These are phyloP conservation scores for Rhabdornis inornatus DNA, from an alignment of 2,113 vertebrate genomes.

Conservation along the genomic window DNA sequence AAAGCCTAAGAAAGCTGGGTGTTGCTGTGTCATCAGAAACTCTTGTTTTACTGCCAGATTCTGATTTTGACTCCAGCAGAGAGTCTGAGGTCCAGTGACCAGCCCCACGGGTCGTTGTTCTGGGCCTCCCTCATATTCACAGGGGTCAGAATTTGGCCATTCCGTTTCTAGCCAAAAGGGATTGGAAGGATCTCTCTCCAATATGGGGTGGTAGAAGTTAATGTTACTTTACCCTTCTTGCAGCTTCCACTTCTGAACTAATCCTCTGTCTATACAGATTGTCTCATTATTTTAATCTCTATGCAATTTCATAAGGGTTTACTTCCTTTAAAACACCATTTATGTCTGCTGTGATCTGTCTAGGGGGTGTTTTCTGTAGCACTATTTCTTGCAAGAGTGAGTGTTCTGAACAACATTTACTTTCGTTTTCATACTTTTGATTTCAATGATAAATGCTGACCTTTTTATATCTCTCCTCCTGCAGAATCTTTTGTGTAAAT, in stretches of 20 bases:
- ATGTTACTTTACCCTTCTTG: background rate
- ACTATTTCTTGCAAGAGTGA: background rate
- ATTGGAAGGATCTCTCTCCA: background rate
- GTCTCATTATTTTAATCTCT: background rate
- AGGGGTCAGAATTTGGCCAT: background rate
- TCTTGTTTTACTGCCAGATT: background rate
- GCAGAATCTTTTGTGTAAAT: background rate
- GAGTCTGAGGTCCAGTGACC: background rate
- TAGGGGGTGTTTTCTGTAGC: background rate
- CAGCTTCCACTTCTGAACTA: background rate
- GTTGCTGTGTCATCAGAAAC: background rate
- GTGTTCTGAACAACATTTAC: background rate
- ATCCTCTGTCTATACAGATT: background rate
- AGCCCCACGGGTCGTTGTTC: fast-evolving
- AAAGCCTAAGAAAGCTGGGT: background rate
- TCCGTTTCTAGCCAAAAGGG: background rate
- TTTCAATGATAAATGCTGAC: background rate
- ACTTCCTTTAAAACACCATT: background rate
- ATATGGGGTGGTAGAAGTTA: background rate
- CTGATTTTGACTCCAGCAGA: background rate
- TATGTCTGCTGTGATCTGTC: background rate
- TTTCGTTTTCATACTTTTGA: background rate
- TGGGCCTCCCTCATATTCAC: fast-evolving
- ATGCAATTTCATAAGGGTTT: background rate
- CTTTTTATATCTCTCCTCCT: background rate